These are phyloP conservation scores for Paratrypauchen microcephalus DNA, from an alignment of 2,797 vertebrate genomes.

Conservation along the genomic window DNA sequence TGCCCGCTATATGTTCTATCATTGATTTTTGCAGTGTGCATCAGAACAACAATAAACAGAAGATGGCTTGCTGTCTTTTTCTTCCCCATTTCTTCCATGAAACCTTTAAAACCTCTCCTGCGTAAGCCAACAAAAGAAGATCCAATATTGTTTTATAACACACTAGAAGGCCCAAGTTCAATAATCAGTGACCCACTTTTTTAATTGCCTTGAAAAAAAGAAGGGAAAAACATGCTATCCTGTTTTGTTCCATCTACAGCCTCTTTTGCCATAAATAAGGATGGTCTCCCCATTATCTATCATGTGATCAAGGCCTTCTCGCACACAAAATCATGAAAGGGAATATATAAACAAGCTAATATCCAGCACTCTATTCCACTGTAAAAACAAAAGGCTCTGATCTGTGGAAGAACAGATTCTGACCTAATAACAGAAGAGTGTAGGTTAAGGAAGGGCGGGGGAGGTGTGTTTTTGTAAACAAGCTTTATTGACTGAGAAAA, in stretches of 20 bases:
- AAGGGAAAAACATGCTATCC: slow-evolving; percentile 60
- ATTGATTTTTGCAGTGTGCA: slow-evolving; percentile 44
- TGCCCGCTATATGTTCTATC: slow-evolving; percentile 23
- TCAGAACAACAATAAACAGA: slow-evolving; percentile 49
- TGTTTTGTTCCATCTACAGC: slow-evolving; percentile 67
- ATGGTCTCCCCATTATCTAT: slow-evolving; percentile 71
- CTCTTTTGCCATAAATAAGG: slow-evolving; percentile 66
- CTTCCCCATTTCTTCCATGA: slow-evolving; percentile 40
- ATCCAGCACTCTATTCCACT: slow-evolving; percentile 50
- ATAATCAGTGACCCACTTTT: slow-evolving; percentile 80
- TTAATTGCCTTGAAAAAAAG: slow-evolving; percentile 81
- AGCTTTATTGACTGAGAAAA: slow-evolving; percentile 14
- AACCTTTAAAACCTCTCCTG: slow-evolving; percentile 36
- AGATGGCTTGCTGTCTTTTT: slow-evolving; percentile 34
- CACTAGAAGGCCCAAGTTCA: slow-evolving; percentile 65
- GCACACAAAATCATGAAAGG: slow-evolving; percentile 73
- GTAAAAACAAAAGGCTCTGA: slow-evolving; percentile 61
- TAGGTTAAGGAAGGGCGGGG: slow-evolving; percentile 37
- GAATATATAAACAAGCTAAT: slow-evolving; percentile 71
- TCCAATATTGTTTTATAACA: slow-evolving; percentile 61
- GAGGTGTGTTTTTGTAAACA: slow-evolving; percentile 23
- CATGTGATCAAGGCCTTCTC: slow-evolving; percentile 75
- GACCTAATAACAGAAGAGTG: slow-evolving; percentile 48
- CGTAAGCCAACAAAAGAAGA: slow-evolving; percentile 55
- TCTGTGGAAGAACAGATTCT: slow-evolving; percentile 52